phyloP scores from a whole-genome alignment of 1,140 invertebrate genomes.

The Brachionus rubens region DNA sequence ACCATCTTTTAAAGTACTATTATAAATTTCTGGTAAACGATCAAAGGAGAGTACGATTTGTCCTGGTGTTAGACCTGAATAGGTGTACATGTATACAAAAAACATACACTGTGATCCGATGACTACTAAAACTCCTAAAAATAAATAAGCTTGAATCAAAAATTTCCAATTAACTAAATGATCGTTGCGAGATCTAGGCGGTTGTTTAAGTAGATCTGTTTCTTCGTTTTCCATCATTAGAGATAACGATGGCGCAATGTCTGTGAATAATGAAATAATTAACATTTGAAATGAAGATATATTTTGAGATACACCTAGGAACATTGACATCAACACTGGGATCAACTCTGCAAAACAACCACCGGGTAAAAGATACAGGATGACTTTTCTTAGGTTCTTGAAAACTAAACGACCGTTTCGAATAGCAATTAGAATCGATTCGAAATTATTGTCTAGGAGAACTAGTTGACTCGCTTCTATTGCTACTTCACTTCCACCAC shows the following conservation, averaged over 20 bases:
- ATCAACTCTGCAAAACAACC: not conserved
- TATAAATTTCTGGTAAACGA: conserved; percentile 13
- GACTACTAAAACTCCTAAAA: conserved; percentile 12
- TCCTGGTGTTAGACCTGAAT: not conserved
- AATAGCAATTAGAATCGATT: conserved; percentile 80
- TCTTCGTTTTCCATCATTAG: conserved; percentile 43
- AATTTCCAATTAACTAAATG: conserved; percentile 30
- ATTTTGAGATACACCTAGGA: not conserved
- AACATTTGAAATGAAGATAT: conserved; percentile 33
- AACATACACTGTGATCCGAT: conserved; percentile 6
- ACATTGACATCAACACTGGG: conserved; percentile 8
- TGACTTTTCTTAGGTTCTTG: conserved; percentile 24
- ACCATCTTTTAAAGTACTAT: not conserved
- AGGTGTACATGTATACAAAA: conserved; percentile 1
- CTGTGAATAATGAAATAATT: conserved; percentile 7
- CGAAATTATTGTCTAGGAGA: conserved; percentile 94
- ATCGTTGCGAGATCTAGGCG: conserved; percentile 3
- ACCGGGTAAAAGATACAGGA: conserved; percentile 18
- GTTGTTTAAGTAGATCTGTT: not conserved
- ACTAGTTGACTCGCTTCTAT: conserved; percentile 99
- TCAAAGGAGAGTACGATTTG: not conserved
- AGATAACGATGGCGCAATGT: not conserved
- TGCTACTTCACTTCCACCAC: conserved; percentile 96
- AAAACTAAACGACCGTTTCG: conserved; percentile 67
- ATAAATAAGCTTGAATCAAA: conserved; percentile 11